Percentiles rank a stretch among this genome's conserved stretches.
These are phyloP conservation scores for Istiophorus platypterus DNA, from an alignment of 2,113 vertebrate genomes.

Conservation along the genomic window DNA sequence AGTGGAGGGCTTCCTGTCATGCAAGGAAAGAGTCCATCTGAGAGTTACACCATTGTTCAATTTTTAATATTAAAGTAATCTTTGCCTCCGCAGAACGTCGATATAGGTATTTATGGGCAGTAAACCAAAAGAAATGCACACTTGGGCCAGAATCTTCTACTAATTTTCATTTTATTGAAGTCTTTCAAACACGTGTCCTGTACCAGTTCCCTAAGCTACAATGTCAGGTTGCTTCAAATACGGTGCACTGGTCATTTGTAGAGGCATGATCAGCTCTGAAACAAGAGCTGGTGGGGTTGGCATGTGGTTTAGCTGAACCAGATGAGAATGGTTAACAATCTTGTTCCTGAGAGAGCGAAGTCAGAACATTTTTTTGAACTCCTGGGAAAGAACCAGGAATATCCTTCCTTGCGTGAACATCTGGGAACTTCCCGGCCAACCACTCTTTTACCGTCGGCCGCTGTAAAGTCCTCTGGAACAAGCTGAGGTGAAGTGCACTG, in stretches of 20 bases:
- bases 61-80: slow-evolving; percentile 26
- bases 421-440: background rate
- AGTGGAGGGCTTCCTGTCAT: background rate
- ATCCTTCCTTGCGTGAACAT: background rate
- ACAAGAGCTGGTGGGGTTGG: background rate
- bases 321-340: background rate
- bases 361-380: background rate
- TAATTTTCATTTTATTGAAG: background rate
- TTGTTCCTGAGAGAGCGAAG: background rate
- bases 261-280: background rate
- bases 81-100: background rate
- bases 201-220: background rate
- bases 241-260: background rate
- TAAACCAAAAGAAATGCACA: background rate
- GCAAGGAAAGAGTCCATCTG: slow-evolving; percentile 8
- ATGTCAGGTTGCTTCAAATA: background rate
- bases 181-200: background rate
- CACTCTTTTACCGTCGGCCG: background rate
- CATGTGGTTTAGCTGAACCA: background rate
- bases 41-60: slow-evolving; percentile 6
- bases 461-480: slow-evolving; percentile 17
- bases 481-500: background rate
- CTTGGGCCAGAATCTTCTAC: background rate
- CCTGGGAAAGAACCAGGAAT: background rate
- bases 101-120: background rate